phyloP scores from a whole-genome alignment of 2,888 invertebrate genomes.

The Orthosia gracilis region DNA sequence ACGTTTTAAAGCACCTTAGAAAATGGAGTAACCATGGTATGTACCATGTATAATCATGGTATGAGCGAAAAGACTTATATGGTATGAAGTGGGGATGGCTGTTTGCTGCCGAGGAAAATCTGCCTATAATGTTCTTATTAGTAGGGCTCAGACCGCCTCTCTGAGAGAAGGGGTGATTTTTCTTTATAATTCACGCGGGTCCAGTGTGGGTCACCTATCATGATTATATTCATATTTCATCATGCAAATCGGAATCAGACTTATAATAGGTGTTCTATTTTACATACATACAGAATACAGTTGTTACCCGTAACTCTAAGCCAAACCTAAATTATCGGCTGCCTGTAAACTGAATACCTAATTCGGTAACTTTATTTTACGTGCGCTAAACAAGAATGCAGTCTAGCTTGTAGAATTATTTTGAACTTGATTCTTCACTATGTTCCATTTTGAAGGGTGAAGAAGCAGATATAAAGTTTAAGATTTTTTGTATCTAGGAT shows the following conservation, averaged over 20 bases:
- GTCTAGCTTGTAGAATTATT: neutral
- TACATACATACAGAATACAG: neutral
- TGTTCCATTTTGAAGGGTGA: neutral
- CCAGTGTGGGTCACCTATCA: too few relatives aligned
- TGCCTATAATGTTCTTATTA: too few relatives aligned
- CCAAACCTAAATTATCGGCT: conserved; percentile 16
- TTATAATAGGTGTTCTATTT: neutral
- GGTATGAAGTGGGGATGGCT: neutral
- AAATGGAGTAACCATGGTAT: neutral
- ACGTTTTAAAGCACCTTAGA: neutral
- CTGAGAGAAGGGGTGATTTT: too few relatives aligned
- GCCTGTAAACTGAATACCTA: conserved; percentile 27
- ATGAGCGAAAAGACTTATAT: neutral
- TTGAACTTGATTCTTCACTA: neutral
- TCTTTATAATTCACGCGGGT: too few relatives aligned
- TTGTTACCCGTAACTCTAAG: neutral
- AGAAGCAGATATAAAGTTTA: neutral
- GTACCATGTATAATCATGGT: neutral
- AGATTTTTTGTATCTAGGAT: too few relatives aligned
- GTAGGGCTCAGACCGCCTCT: too few relatives aligned
- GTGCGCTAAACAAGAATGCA: conserved; percentile 10
- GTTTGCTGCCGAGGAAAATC: neutral
- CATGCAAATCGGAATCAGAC: neutral
- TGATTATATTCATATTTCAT: neutral
- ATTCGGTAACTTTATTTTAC: conserved; percentile 17